Evolutionary conservation across 1,140 invertebrate species (phyloP).

Genomic region (Trialeurodes vaporariorum): DNA sequence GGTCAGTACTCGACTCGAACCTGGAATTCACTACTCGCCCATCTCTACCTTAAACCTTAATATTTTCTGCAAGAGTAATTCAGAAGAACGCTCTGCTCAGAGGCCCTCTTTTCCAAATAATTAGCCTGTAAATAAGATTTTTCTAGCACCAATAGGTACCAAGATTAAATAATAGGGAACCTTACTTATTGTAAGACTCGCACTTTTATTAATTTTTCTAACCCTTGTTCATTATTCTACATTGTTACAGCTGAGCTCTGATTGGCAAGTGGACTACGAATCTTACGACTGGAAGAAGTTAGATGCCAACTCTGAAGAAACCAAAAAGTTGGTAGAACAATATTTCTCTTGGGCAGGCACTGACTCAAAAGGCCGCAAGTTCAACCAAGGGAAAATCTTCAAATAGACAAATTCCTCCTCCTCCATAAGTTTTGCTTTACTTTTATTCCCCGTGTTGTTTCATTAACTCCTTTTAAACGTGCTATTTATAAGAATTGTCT

Average conservation of each 20-base stretch:
- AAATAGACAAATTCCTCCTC: slow-evolving; percentile 47
- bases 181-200: too few relatives aligned
- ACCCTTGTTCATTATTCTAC: background rate
- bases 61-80: too few relatives aligned
- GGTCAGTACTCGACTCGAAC: too few relatives aligned
- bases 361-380: slow-evolving; percentile 79
- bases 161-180: too few relatives aligned
- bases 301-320: slow-evolving; percentile 65
- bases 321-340: slow-evolving; percentile 80
- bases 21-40: too few relatives aligned
- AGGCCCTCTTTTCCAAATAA: too few relatives aligned
- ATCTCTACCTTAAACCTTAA: too few relatives aligned
- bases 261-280: slow-evolving; percentile 97
- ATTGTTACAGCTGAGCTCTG: slow-evolving; percentile 57
- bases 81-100: too few relatives aligned
- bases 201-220: too few relatives aligned
- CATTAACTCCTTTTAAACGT: background rate
- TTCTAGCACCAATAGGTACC: too few relatives aligned
- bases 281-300: slow-evolving; percentile 94
- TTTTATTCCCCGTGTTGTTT: slow-evolving; percentile 5
- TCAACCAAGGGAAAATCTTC: slow-evolving; percentile 99
- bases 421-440: background rate
- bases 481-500: background rate
- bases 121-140: too few relatives aligned
- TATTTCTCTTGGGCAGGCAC: slow-evolving; percentile 86